Evolutionary conservation across 2,797 vertebrate genomes (phyloP), one percentile per base, ranked within the genome.

Genomic region (Botia kubotai): DNA sequence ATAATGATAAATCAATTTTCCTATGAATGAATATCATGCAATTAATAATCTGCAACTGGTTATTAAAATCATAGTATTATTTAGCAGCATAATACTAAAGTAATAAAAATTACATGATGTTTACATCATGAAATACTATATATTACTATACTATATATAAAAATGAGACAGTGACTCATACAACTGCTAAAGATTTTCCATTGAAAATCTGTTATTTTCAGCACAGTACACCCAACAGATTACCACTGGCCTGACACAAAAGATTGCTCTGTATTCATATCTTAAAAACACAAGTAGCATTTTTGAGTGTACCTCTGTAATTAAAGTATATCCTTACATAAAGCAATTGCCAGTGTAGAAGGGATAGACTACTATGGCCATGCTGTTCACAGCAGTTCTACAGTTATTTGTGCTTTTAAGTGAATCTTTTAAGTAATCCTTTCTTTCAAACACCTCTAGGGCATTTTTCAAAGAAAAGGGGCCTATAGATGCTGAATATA

Each of bases 221-320:
- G 43, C 23, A 82, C 82, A 82, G 36, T 46, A 84, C 83, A 62
- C 67, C 48, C 62, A 75, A 58, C 13, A 48, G 80, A 67, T 57
- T 77, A 73, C 69, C 26, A 50, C 48, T 53, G 39, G 1, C 80
- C 75, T 75, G 72, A 82, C 36, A 33, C 36, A 77, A 43, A 43
- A 65, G 43, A 58, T 77, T 77, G 29, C 33, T 46, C 75, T 57
- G 65, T 65, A 43, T 57, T 13, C 68, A 19, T 48, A 53, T 43
- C 11, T 39, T 77, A n/a, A 72, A 75, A n/a, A 39, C 21, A 21
- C 2, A 36, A 23, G 0, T 13, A 53, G 29, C 62, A 69, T 67
- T 58, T 55, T 43, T 72, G 6, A 43, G n/a, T 12, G n/a, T 70
- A 46, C 6, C 23, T 43, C 21, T 11, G 10, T 60, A 48, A 14